phyloP scores from a whole-genome alignment of 2,113 vertebrate genomes.

The Felis chaus region DNA sequence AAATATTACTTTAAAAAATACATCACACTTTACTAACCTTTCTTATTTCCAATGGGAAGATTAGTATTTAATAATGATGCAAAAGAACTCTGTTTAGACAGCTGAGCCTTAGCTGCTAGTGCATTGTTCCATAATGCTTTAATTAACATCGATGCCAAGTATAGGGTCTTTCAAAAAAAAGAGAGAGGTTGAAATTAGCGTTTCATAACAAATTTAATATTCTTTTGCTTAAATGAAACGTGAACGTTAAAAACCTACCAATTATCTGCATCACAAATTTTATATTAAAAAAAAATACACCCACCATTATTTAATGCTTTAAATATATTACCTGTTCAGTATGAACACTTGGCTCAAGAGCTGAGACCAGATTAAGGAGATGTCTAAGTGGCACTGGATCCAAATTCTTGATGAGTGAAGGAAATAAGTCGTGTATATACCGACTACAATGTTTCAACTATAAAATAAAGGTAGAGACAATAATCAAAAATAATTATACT shows the following conservation, averaged over 20 bases:
- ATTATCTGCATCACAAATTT: neutral
- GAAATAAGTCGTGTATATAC: constrained; percentile 99
- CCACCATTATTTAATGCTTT: neutral
- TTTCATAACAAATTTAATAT: neutral
- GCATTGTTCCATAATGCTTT: constrained; percentile 99
- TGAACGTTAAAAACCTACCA: constrained; percentile 1
- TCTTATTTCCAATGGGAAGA: constrained; percentile 98
- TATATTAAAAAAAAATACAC: neutral
- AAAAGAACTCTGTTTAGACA: constrained; percentile 99
- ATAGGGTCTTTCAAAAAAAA: constrained; percentile 90
- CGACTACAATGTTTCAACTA: constrained; percentile 99
- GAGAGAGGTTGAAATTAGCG: constrained; percentile 12
- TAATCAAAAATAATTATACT: constrained; percentile 22
- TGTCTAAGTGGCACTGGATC: constrained; percentile 98
- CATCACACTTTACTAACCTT: constrained; percentile 87
- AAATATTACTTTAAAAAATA: constrained; percentile 48
- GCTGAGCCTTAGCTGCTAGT: constrained; percentile 96
- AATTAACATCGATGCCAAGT: constrained; percentile 99
- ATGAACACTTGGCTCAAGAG: constrained; percentile 97
- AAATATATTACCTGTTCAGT: constrained; percentile 94
- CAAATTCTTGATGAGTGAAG: constrained; percentile 98
- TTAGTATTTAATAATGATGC: constrained; percentile 98
- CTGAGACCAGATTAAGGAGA: constrained; percentile 97
- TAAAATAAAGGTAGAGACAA: constrained; percentile 63
- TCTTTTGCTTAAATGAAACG: neutral